Evolutionary conservation across 1,140 invertebrate genomes (phyloP).

Genomic region (Heliothis virescens): DNA sequence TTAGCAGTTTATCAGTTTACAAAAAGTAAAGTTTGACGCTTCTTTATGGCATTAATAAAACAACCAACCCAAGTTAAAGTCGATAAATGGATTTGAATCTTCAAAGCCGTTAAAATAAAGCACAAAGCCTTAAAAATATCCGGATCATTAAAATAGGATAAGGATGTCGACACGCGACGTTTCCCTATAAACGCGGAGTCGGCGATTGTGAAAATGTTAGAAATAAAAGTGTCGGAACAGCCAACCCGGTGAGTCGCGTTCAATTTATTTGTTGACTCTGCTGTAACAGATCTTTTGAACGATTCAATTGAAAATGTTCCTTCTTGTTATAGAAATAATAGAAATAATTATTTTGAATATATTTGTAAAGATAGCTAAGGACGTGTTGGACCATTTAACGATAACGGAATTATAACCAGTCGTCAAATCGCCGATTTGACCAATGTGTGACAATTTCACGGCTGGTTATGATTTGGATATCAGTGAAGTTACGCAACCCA

Average conservation of each 20-base stretch:
- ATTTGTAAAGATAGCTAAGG: too few species aligned
- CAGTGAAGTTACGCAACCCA: too few species aligned
- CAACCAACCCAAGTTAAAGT: too few species aligned
- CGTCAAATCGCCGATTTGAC: too few species aligned
- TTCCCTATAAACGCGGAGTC: conserved; percentile 25
- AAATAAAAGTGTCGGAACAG: conserved; percentile 33
- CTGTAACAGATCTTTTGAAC: conserved; percentile 10
- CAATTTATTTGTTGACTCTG: conserved; percentile 34
- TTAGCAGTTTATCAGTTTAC: too few species aligned
- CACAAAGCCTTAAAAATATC: conserved; percentile 49
- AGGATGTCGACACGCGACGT: conserved; percentile 40
- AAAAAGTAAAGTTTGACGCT: too few species aligned
- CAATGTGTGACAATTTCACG: too few species aligned
- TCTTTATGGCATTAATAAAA: too few species aligned
- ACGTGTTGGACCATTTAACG: too few species aligned
- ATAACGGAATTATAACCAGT: too few species aligned
- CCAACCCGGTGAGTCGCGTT: background rate
- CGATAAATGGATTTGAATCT: background rate
- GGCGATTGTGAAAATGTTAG: conserved; percentile 17
- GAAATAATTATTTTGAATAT: background rate
- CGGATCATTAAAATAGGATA: conserved; percentile 53
- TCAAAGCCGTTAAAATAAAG: conserved; percentile 4
- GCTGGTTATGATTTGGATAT: too few species aligned
- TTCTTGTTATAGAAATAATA: conserved; percentile 1
- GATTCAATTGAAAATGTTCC: background rate